Base-by-base conservation (phyloP, 2,888 invertebrate species). In the Volucella zonaria region DNA sequence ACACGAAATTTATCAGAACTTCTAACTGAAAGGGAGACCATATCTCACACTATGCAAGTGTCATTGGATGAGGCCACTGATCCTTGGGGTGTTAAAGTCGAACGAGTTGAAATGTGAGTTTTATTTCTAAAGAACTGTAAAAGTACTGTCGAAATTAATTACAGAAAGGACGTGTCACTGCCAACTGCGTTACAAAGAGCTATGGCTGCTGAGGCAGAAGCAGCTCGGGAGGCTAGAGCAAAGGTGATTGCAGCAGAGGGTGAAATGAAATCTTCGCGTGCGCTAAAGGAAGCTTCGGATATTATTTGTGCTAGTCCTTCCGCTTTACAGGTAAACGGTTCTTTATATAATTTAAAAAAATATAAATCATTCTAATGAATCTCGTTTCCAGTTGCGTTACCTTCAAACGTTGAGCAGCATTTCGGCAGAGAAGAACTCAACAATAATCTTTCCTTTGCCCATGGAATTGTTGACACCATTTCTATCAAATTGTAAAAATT, bases 401-500 rank as follows among this genome's bases (percentile, higher is more conserved):
- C 93, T 97, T 51, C 98, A 98, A 93, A 98, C 98, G 0, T 93
- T 98, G 76, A 97, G 94, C 92, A 95, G 96, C 74, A 97, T 98
- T 91, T 97, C 98, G 1, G 96, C 97, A 0, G 98, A 98, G 92
- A 98, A 97, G 92, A 98, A 98, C 92, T 98, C 97, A 0, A 98
- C 98, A 0, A 98, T 98, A 88, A 95, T 98, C 79, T 98, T 98
- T 90, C 98, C 98, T 0, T 93, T 98, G 87, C 98, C 98, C 0
- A 95, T 98, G 92, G 98, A 98, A 89, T 91, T 96, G 64, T 89
- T 96, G 31, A 89, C 91, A 3, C 91, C 91, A 3, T 91, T 91
- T 70, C 58, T 91, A 8, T 82, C 86, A 15, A 86, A 82, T 52
- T 86, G 82, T 18, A 86, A 40, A 4, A 86, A 85, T 43, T 85